Evolutionary conservation across 2,113 vertebrate genomes (phyloP), one percentile per base, ranked within the genome.

Genomic region (Prietella phreatophila): DNA sequence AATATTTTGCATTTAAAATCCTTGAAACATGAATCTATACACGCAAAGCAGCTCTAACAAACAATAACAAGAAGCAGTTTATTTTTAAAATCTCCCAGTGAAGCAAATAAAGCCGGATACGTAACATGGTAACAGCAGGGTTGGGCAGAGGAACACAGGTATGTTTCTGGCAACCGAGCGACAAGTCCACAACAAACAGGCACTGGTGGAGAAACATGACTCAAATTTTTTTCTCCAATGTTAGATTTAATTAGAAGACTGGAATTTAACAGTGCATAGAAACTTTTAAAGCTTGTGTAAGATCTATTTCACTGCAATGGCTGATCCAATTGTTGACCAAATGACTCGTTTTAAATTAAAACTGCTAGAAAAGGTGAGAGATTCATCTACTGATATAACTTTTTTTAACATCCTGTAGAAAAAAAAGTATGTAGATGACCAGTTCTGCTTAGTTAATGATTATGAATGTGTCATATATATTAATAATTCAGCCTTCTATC

Each of bases 341-440:
- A 94, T 97, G 93, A 92, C 95, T 42, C 93, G 30, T 1, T 92
- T 97, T 82, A 95, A 94, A 63, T 89, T 97, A 71, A 96, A 91
- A 85, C 93, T 97, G 53, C 90, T 97, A 22, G 94, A 97, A 89
- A 97, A 96, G 96, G 97, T 97, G 90, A 90, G 90, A 39, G 56
- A 50, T 0, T 80, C 47, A 78, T n/a, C 79, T 58, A 55, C 2
- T 13, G 6, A 22, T 75, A 22, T 5, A 75, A 75, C 20, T 39
- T 39, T 75, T 30, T 67, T 30, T 67, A 67, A 67, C 4, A 67
- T 30, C n/a, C 65, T 33, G 11, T 67, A 14, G 14, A 67, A 27
- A 63, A 25, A 61, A 61, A 63, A 27, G 22, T 25, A 63, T 11
- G 25, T 33, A 33, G n/a, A 30, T 67, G 65, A 69, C 30, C n/a